Evolutionary conservation across 2,113 vertebrate species (phyloP), one percentile per base, ranked within the genome.

Genomic region (Thryonomys swinderianus): DNA sequence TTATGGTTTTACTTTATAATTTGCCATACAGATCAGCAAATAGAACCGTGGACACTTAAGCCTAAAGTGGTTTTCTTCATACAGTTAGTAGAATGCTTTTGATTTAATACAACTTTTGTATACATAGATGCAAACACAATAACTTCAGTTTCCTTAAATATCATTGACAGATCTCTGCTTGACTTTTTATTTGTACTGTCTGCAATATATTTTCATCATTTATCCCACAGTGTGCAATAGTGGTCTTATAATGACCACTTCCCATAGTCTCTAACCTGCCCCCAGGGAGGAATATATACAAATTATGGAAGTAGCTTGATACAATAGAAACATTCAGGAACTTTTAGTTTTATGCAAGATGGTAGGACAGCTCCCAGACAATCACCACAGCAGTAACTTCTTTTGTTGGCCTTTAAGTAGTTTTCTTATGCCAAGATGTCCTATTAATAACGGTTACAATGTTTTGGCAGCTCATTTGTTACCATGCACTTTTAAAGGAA

Each of bases 201-300:
- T 88, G 80, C 57, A 92, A 83, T 73, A 79, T 93, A 95, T 95
- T 96, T 95, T 94, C 85, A 93, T 92, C 78, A 96, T 97, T 96
- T 97, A 95, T 57, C 88, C 67, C 93, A 88, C 79, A 84, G 61
- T 85, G 74, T 92, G 59, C 67, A 85, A 53, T 95, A 95, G 96
- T 91, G 73, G 51, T 37, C 62, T 95, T 93, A 73, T 93, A 96
- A 96, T 90, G 88, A 90, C 74, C 57, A 89, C 78, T 96, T 96
- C 45, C 51, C 45, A 42, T 83, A 71, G 82, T 86, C 34, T 90
- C 67, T 95, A 95, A 95, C 79, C 82, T 92, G 34, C 82, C 95
- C 90, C 93, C 59, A 48, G 85, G 62, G 92, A 87, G 82, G 88
- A 91, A 97, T 96, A 90, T 85, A n/a, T 71, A 76, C 81, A 48